Conservation (phyloP, 2,888 invertebrate genomes). For the Myathropa florea region DNA sequence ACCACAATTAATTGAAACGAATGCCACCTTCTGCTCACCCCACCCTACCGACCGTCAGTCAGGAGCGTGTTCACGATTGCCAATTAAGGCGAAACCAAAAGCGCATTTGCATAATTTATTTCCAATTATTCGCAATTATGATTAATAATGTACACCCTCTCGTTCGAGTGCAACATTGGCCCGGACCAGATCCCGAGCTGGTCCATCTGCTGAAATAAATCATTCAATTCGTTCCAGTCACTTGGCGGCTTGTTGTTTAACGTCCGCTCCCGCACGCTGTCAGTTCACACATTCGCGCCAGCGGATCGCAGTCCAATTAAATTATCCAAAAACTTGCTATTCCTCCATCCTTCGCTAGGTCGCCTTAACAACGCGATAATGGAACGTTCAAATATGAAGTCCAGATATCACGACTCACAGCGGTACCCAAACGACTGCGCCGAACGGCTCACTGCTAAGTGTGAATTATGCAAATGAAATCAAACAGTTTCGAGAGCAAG, state of each 20-base stretch:
- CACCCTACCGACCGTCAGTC: neutral
- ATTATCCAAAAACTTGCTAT: neutral
- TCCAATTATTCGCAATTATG: neutral
- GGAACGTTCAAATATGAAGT: neutral
- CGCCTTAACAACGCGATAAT: constrained; percentile 6
- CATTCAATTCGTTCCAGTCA: constrained; percentile 27
- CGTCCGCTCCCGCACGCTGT: neutral
- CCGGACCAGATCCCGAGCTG: neutral
- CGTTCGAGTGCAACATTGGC: neutral
- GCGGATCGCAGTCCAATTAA: neutral
- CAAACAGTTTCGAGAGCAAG: neutral
- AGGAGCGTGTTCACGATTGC: neutral
- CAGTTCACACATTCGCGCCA: neutral
- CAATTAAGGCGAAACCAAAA: neutral
- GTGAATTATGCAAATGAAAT: constrained; percentile 24
- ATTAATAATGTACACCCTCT: neutral
- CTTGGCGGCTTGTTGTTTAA: neutral
- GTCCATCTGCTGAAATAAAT: constrained; percentile 9
- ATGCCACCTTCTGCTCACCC: neutral
- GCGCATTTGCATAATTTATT: neutral
- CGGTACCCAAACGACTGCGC: neutral
- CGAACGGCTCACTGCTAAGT: neutral
- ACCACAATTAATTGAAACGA: neutral
- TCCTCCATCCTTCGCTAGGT: neutral
- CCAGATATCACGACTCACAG: neutral